Evolutionary conservation across 1,140 invertebrate genomes (phyloP).

Genomic region (Cherax destructor): DNA sequence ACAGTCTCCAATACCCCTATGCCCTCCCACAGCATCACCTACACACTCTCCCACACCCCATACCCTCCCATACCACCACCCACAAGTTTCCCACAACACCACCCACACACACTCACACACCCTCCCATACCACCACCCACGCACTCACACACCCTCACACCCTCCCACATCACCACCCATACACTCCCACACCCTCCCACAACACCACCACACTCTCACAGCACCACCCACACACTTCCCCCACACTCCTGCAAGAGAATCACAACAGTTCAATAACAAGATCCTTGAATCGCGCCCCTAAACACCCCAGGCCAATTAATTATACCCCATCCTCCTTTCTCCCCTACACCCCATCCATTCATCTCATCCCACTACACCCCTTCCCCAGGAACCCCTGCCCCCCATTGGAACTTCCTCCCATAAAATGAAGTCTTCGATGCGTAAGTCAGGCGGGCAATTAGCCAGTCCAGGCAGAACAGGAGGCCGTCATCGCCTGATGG

Average conservation of each 20-base stretch:
- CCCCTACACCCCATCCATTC: not conserved
- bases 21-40: not conserved
- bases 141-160: not conserved
- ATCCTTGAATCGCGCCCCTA: not conserved
- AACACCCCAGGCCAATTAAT: not conserved
- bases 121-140: not conserved
- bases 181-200: not conserved
- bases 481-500: slow-evolving; percentile 41
- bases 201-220: not conserved
- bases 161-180: not conserved
- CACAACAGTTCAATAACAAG: not conserved
- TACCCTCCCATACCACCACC: not conserved
- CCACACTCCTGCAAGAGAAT: not conserved
- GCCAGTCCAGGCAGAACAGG: slow-evolving; percentile 28
- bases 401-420: not conserved
- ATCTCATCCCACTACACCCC: not conserved
- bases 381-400: not conserved
- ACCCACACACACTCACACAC: not conserved
- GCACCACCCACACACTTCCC: not conserved
- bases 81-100: not conserved
- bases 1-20: too few species aligned
- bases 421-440: slow-evolving; percentile 37
- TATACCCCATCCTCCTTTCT: not conserved
- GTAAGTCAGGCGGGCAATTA: slow-evolving; percentile 29
- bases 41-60: not conserved